phyloP scores from a whole-genome alignment of 2,888 invertebrate species.

The Orthosia gothica region DNA sequence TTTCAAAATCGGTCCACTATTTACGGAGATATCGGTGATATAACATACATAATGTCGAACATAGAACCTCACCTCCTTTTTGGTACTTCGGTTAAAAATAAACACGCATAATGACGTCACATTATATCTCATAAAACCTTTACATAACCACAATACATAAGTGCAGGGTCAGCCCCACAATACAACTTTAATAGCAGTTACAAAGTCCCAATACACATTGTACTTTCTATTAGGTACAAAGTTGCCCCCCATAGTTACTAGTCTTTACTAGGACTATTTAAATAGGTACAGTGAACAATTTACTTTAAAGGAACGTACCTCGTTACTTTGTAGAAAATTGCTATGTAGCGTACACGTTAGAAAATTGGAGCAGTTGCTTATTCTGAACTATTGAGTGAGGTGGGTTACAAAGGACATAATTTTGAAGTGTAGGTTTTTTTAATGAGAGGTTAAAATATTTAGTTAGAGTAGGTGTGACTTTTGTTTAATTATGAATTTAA shows the following conservation, averaged over 20 bases:
- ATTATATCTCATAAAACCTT: neutral
- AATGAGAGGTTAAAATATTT: neutral
- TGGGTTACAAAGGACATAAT: neutral
- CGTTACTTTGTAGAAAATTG: slow-evolving; percentile 40
- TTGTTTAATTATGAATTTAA: no score
- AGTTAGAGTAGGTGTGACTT: no score
- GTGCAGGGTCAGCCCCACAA: no score
- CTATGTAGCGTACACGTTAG: slow-evolving; percentile 1
- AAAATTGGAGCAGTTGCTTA: slow-evolving; percentile 10
- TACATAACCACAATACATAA: neutral
- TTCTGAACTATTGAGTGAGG: neutral
- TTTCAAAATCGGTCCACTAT: no score
- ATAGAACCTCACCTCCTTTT: no score
- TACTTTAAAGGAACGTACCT: slow-evolving; percentile 24
- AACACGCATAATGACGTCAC: neutral
- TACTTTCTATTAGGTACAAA: neutral
- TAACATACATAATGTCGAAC: no score
- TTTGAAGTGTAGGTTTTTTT: no score
- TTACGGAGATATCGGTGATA: no score
- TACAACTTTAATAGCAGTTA: neutral
- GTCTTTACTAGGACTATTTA: slow-evolving; percentile 6
- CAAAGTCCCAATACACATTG: neutral
- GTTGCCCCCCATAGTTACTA: neutral
- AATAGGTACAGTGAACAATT: slow-evolving; percentile 21
- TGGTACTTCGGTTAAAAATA: neutral